Conservation (phyloP, 2,797 vertebrate genomes). For the Discoglossus pictus region DNA sequence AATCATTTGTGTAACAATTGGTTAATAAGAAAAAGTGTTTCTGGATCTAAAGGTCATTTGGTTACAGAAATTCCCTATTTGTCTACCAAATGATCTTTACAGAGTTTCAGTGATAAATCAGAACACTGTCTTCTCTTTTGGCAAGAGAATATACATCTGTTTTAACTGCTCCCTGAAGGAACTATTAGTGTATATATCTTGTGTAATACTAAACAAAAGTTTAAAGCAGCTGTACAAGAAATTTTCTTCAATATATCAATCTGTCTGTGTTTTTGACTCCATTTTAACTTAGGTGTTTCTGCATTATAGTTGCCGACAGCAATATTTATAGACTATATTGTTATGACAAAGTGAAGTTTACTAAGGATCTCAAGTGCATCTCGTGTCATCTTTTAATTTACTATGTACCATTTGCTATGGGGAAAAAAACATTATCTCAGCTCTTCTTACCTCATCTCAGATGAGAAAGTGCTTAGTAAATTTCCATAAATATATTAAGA, state of each 20-base stretch:
- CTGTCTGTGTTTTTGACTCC: background rate
- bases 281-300: too few relatives aligned
- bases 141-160: constrained; percentile 14
- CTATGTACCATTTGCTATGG: too few relatives aligned
- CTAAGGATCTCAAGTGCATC: too few relatives aligned
- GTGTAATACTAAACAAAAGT: constrained; percentile 17
- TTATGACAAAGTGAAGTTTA: too few relatives aligned
- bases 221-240: constrained; percentile 2
- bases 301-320: too few relatives aligned
- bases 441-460: too few relatives aligned
- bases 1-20: constrained; percentile 45
- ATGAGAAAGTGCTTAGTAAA: too few relatives aligned
- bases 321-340: too few relatives aligned
- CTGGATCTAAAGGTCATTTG: constrained; percentile 44
- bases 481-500: too few relatives aligned
- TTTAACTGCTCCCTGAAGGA: constrained; percentile 8
- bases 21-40: constrained; percentile 43
- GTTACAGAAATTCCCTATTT: constrained; percentile 31
- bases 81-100: constrained; percentile 16
- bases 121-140: constrained; percentile 22
- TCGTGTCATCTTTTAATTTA: too few relatives aligned
- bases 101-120: constrained; percentile 37
- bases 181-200: constrained; percentile 7
- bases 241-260: background rate
- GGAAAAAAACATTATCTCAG: too few relatives aligned